A percentile compares a stretch with the other conserved stretches of the same genome.
Conservation (phyloP, 2,113 vertebrate species). For the Ailurus styani region DNA sequence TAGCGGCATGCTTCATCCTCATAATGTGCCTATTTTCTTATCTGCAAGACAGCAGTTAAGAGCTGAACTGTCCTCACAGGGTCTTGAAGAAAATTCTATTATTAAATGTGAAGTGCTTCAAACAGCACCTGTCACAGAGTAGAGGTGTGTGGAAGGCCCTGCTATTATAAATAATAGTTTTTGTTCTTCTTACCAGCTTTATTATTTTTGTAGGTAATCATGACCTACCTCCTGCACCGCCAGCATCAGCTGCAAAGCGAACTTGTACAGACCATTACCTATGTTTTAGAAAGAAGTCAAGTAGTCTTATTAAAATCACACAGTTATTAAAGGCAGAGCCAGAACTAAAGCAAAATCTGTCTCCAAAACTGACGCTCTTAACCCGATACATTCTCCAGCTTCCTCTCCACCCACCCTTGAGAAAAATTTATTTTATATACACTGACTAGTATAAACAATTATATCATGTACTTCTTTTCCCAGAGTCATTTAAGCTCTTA, state of each 20-base stretch:
- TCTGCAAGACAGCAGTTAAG: neutral
- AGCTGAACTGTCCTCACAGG: neutral
- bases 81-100: neutral
- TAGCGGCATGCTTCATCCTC: neutral
- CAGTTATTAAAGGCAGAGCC: neutral
- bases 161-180: neutral
- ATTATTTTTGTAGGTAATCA: neutral
- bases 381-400: neutral
- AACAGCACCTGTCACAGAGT: neutral
- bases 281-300: neutral
- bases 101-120: neutral
- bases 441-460: constrained; percentile 44
- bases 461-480: neutral
- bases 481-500: constrained; percentile 20
- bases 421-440: constrained; percentile 44
- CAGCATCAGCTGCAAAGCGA: neutral
- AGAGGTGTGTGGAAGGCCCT: neutral
- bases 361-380: neutral
- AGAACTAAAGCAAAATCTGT: neutral
- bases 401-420: neutral
- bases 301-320: neutral
- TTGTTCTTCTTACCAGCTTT: neutral
- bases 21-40: neutral
- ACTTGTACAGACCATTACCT: neutral
- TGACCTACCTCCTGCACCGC: neutral